Base-by-base conservation (phyloP, 2,113 vertebrate species). In the Meleagris gallopavo region DNA sequence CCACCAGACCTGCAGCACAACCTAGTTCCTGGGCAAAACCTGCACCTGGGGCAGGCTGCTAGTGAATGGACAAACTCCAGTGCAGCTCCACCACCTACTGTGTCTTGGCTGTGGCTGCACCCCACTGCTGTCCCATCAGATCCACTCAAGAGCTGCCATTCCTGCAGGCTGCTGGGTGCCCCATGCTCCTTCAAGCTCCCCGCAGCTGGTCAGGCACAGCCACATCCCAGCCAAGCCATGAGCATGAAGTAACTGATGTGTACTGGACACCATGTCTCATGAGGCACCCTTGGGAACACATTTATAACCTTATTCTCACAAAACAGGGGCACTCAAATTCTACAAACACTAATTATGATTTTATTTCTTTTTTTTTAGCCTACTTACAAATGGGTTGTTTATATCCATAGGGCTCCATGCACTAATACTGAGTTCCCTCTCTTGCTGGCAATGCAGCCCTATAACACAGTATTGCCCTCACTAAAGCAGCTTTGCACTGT, bases 341-440 rank as follows among this genome's bases (percentile, higher is more conserved):
- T 25, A 34, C 45, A 60, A 27, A 17, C 20, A 36, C 12, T 22
- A 22, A 65, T 57, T 81, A 62, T 70, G 41, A 43, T 69, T 43
- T n/a, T 48, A 6, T 25, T 14, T 22, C 8, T 25, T 50, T 43
- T 57, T 61, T 80, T 48, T 38, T 24, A 18, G 64, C 22, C 12
- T 41, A 50, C 60, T 15, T 14, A 45, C 48, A 48, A 48, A 1
- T 15, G 21, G 69, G 19, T 41, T 72, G 22, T 48, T 50, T 17
- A 27, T 43, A 57, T 32, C 30, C 13, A 1, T 5, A 67, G n/a
- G 17, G 52, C 20, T 36, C 9, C 46, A n/a, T 40, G 34, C 18
- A 14, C 18, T 17, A 48, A 57, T 6, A 18, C 27, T 1, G 0
- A 20, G 20, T 55, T 43, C 29, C 5, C 8, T 30, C 64, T 61